Base-by-base conservation (phyloP, 2,113 vertebrate species). In the Engraulis encrasicolus region DNA sequence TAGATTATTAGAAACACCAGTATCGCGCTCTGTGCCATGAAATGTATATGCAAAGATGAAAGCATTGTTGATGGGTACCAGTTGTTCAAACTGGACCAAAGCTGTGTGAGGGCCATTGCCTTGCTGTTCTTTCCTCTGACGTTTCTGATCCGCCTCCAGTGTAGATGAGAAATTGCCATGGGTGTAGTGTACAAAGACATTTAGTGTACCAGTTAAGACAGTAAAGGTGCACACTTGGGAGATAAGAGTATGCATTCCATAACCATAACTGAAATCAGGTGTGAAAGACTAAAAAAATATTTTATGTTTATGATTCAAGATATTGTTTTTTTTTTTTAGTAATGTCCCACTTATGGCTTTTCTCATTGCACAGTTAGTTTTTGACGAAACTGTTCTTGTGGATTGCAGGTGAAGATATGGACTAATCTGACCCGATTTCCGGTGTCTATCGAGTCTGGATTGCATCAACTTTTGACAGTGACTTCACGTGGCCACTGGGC, bases 1-100 rank as follows among this genome's bases (percentile, higher is more conserved):
- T 31, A 66, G n/a, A n/a, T 27, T 31, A 66, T 66, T 66, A 14
- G 7, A 9, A 66, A n/a, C 58, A 27, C 58, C 23, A 66, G 11
- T 31, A 27, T 66, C 82, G 85, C 78, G 89, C 89, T 87, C 87
- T 85, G 82, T 89, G 89, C 88, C 23, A 66, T 12, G n/a, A 66
- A 27, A 31, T 61, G 36, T 38, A 34, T 45, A 17, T n/a, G 37
- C n/a, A n/a, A 66, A 40, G 20, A 82, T n/a, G 54, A 27, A 27
- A 17, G 9, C 49, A 79, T 38, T 27, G 78, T 66, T 66, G 58
- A 66, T 58, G 7, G 54, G 23, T 27, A 31, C 58, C 54, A 61
- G 54, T 66, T 66, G 58, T 66, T 14, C 2, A 27, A 66, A 66
- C 58, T 31, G 23, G n/a, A 66, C 58, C 15, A 12, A 66, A 27